Evolutionary conservation across 1,140 invertebrate species (phyloP).

Genomic region (Drosophila nebulosa): DNA sequence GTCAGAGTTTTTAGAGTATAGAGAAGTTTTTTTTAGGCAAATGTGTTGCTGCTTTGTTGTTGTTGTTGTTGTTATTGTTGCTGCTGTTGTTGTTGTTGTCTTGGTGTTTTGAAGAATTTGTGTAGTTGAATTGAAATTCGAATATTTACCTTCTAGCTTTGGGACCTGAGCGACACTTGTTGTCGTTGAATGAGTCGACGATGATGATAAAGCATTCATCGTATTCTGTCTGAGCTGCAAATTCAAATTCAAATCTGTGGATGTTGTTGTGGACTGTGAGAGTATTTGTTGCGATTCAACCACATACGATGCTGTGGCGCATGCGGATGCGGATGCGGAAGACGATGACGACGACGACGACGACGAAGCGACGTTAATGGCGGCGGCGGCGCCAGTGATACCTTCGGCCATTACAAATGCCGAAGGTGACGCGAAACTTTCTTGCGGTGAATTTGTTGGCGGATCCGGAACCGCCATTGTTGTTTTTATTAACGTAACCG

Average conservation of each 20-base stretch:
- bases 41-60: slow-evolving; percentile 32
- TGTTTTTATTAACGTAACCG: slow-evolving; percentile 14
- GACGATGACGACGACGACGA: slow-evolving; percentile 27
- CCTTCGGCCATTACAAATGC: slow-evolving; percentile 30
- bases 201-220: slow-evolving; percentile 25
- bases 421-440: slow-evolving; percentile 36
- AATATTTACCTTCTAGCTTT: slow-evolving; percentile 65
- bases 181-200: slow-evolving; percentile 22
- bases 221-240: slow-evolving; percentile 73
- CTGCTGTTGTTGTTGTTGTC: slow-evolving; percentile 4
- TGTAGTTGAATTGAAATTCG: not conserved
- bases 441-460: slow-evolving; percentile 73
- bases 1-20: not conserved
- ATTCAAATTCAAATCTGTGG: slow-evolving; percentile 79
- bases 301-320: slow-evolving; percentile 10
- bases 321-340: slow-evolving; percentile 19
- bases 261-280: slow-evolving; percentile 53
- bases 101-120: not conserved
- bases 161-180: slow-evolving; percentile 33
- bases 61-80: slow-evolving; percentile 8
- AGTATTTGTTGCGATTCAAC: slow-evolving; percentile 53
- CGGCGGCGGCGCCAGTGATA: slow-evolving; percentile 58
- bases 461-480: slow-evolving; percentile 15
- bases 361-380: slow-evolving; percentile 3
- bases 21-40: slow-evolving; percentile 7